phyloP scores from a whole-genome alignment of 2,888 invertebrate genomes.

The Antheraea assamensis region DNA sequence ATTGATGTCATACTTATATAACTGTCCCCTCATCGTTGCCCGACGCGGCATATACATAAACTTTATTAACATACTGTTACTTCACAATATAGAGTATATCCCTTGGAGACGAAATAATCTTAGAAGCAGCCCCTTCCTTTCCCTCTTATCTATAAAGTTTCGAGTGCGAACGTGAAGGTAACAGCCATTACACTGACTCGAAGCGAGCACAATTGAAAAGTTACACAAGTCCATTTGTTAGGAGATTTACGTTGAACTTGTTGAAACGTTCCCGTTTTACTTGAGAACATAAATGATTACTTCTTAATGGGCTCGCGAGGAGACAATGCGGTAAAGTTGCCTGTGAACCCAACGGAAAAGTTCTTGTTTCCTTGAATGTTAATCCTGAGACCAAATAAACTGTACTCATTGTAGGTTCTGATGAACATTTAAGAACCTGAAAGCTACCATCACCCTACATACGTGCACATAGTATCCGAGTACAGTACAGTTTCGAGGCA shows the following conservation, averaged over 20 bases:
- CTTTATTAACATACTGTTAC: conserved; percentile 13
- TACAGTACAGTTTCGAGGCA: too few relatives aligned
- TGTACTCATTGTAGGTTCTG: background rate
- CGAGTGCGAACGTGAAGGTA: conserved; percentile 17
- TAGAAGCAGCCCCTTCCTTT: conserved; percentile 15
- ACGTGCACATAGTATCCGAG: too few relatives aligned
- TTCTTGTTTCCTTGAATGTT: background rate
- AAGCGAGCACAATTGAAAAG: conserved; percentile 21
- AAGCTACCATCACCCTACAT: background rate
- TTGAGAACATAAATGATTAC: conserved; percentile 10
- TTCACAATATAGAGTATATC: conserved; percentile 2
- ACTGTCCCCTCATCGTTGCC: too few relatives aligned
- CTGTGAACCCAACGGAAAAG: background rate
- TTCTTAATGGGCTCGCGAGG: conserved; percentile 2
- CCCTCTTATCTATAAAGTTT: conserved; percentile 12
- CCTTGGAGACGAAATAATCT: conserved; percentile 20
- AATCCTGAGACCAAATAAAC: background rate
- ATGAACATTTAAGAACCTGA: background rate
- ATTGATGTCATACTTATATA: too few relatives aligned
- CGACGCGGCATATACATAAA: background rate
- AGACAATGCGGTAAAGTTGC: conserved; percentile 8
- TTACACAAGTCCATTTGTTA: conserved; percentile 18
- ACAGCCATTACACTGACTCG: conserved; percentile 9
- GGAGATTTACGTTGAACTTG: conserved; percentile 16
- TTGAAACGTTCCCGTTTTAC: conserved; percentile 14